Evolutionary conservation across 2,113 vertebrate species (phyloP).

Genomic region (Zapornia atra): DNA sequence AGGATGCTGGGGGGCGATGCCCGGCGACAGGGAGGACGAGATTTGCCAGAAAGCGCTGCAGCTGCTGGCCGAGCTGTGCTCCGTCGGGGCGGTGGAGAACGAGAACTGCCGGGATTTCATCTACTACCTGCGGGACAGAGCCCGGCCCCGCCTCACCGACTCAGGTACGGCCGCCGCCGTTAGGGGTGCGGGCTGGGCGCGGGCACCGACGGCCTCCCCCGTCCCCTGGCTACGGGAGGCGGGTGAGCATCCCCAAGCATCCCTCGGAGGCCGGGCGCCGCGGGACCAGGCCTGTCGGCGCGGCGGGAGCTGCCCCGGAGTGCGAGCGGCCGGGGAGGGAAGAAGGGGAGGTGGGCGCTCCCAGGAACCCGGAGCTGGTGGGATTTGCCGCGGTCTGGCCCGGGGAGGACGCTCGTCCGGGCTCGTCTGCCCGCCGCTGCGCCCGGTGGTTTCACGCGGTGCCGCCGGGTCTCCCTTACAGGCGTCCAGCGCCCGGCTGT

Average conservation of each 20-base stretch:
- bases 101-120: conserved; percentile 95
- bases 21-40: conserved; percentile 96
- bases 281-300: neutral
- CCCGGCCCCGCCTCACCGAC: conserved; percentile 89
- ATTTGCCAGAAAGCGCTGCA: conserved; percentile 97
- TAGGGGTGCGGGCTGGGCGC: neutral
- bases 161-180: conserved; percentile 80
- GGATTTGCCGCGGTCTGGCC: too few relatives aligned
- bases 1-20: conserved; percentile 99
- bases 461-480: neutral
- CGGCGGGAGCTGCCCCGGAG: neutral
- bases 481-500: neutral
- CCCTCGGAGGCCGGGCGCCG: neutral
- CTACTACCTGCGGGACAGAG: conserved; percentile 91
- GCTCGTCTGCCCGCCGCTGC: neutral
- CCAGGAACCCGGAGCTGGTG: neutral
- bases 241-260: neutral
- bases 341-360: neutral
- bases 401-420: neutral
- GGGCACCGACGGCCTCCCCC: neutral
- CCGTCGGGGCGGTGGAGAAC: conserved; percentile 92
- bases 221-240: neutral
- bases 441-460: neutral
- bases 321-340: neutral
- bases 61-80: conserved; percentile 95